A percentile compares a stretch with the other conserved stretches of the same genome.
Conservation (phyloP, 2,113 vertebrate species). For the Butorides virescens region DNA sequence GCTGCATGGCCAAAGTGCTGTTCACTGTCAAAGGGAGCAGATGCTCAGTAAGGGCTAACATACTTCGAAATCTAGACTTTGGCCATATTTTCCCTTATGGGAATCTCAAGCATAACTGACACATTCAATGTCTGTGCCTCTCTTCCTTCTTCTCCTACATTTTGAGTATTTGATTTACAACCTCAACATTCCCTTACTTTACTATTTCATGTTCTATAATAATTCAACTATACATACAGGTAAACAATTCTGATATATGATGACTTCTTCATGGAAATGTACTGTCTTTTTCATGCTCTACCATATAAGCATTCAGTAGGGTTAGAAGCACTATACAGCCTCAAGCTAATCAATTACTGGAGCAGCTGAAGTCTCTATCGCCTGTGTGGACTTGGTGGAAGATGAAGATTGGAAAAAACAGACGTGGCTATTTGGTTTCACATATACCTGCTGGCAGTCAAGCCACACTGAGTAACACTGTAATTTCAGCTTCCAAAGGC, state of each 20-base stretch:
- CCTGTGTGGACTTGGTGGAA: not conserved
- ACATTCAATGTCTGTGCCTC: not conserved
- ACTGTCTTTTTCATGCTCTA: not conserved
- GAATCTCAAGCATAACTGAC: not conserved
- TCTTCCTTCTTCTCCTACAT: not conserved
- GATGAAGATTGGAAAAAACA: not conserved
- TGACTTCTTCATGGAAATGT: not conserved
- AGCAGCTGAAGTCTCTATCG: not conserved
- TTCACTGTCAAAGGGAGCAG: not conserved
- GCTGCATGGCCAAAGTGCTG: not conserved
- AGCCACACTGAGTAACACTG: not conserved
- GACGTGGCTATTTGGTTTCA: not conserved
- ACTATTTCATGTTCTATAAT: not conserved
- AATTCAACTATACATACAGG: not conserved
- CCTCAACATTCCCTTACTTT: not conserved
- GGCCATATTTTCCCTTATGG: not conserved
- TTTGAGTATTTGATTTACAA: not conserved
- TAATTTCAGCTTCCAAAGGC: not conserved
- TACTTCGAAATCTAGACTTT: not conserved
- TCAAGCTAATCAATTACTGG: not conserved
- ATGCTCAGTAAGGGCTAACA: not conserved
- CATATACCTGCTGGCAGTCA: not conserved
- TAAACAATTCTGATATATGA: not conserved
- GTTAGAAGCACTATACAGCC: not conserved
- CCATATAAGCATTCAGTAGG: not conserved